Conservation (phyloP, 2,888 invertebrate species). For the Scotopteryx bipunctaria region DNA sequence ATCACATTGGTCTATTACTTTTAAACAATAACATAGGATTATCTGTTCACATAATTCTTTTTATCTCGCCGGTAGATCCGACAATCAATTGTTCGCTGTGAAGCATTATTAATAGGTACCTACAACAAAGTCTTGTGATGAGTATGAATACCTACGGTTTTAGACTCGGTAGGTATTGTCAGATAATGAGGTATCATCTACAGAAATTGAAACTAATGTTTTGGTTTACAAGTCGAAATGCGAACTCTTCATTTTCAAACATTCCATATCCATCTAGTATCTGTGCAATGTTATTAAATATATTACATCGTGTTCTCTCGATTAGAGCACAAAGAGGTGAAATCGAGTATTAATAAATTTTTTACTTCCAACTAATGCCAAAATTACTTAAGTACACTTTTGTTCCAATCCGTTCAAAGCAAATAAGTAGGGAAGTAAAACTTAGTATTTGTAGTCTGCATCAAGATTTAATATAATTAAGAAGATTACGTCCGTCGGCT, state of each 20-base stretch:
- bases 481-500: too few species aligned
- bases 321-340: too few species aligned
- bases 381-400: too few species aligned
- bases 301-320: too few species aligned
- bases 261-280: neutral
- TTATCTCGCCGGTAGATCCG: slow-evolving; percentile 24
- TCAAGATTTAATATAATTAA: too few species aligned
- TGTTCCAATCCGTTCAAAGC: too few species aligned
- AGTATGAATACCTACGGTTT: neutral
- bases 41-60: slow-evolving; percentile 33
- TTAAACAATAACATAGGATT: slow-evolving; percentile 35
- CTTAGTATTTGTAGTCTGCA: too few species aligned
- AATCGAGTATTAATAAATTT: too few species aligned
- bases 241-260: neutral
- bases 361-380: too few species aligned
- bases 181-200: too few species aligned
- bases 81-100: slow-evolving; percentile 25
- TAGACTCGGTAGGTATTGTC: neutral
- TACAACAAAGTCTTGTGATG: slow-evolving; percentile 8
- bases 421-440: too few species aligned
- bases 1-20: slow-evolving; percentile 27
- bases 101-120: neutral
- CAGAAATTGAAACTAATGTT: slow-evolving; percentile 5
- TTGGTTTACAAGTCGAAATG: neutral
- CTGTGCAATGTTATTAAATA: neutral